These are phyloP conservation scores for Acomys russatus DNA, from an alignment of 2,797 vertebrate species.

Conservation along the genomic window DNA sequence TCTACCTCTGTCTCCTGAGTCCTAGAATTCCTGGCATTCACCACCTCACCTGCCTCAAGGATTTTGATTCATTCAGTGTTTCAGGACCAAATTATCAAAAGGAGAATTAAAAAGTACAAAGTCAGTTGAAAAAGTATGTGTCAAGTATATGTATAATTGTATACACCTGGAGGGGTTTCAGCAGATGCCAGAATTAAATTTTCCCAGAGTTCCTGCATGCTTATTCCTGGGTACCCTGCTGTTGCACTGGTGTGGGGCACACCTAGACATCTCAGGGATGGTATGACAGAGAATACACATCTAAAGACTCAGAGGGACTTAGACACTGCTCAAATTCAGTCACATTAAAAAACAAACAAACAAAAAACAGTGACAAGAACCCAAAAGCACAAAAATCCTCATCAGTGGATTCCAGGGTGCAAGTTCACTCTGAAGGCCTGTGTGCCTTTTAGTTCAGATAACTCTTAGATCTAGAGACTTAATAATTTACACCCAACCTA, in stretches of 20 bases:
- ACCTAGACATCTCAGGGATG: not conserved
- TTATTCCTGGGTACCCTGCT: not conserved
- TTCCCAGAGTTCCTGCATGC: not conserved
- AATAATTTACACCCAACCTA: not conserved
- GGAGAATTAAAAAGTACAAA: not conserved
- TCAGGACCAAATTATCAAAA: constrained; percentile 2
- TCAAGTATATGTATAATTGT: not conserved
- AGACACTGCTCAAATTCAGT: not conserved
- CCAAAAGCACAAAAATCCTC: not conserved
- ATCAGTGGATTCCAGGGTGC: not conserved
- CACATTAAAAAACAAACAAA: not conserved
- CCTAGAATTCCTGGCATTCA: not conserved
- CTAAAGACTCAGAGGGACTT: not conserved
- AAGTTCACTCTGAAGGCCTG: not conserved
- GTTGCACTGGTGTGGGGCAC: not conserved
- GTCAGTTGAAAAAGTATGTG: not conserved
- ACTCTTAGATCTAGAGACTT: constrained; percentile 43
- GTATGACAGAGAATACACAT: not conserved
- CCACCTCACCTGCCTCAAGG: not conserved
- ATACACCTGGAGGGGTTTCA: not conserved
- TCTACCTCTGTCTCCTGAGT: not conserved
- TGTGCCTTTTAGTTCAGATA: not conserved
- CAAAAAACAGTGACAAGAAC: not conserved
- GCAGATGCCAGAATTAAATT: not conserved
- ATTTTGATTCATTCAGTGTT: not conserved